Conservation (phyloP, 2,113 vertebrate species). For the Prunella himalayana region DNA sequence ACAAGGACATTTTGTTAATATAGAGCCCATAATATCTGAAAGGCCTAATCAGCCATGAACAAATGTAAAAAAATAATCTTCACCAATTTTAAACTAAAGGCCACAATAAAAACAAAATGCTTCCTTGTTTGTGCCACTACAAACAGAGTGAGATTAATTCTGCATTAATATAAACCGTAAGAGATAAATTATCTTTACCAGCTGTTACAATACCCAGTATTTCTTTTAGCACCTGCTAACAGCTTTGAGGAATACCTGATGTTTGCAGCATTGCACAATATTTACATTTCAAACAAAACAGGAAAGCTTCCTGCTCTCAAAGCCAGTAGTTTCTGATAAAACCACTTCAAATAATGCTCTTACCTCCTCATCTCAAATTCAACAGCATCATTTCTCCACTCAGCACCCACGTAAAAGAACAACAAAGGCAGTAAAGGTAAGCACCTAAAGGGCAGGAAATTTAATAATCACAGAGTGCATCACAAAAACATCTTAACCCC, state of each 20-base stretch:
- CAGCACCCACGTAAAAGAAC: background rate
- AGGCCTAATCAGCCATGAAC: background rate
- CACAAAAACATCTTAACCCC: background rate
- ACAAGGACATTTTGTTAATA: background rate
- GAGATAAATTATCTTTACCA: background rate
- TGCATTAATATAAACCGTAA: background rate
- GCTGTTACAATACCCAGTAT: background rate
- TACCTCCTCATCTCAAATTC: background rate
- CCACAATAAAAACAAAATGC: background rate
- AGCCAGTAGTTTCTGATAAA: background rate
- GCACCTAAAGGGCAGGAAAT: background rate
- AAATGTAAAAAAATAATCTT: background rate
- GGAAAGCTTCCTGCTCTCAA: background rate
- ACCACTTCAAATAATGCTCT: background rate
- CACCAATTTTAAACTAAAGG: background rate
- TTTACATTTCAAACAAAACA: conserved; percentile 3
- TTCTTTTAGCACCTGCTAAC: background rate
- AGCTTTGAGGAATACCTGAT: background rate
- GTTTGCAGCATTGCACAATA: background rate
- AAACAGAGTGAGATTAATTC: background rate
- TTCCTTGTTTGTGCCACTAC: background rate
- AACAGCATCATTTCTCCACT: background rate
- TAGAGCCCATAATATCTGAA: background rate
- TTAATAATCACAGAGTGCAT: background rate
- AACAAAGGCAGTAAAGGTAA: background rate